These are phyloP conservation scores for Dysmachus trigonus DNA, from an alignment of 2,888 invertebrate species.

Conservation along the genomic window DNA sequence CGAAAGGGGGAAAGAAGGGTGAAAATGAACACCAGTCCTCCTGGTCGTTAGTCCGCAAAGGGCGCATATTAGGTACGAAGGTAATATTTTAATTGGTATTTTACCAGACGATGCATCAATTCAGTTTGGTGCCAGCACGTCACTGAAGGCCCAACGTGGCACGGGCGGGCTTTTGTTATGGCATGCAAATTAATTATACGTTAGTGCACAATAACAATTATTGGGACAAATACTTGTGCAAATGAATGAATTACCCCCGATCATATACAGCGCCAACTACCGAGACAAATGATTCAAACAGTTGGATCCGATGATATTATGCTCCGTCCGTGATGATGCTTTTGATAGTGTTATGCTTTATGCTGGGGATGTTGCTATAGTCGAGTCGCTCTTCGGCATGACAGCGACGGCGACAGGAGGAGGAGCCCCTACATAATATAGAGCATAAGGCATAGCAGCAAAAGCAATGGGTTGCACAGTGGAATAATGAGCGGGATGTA, in stretches of 20 bases:
- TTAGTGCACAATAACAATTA: conserved; percentile 24
- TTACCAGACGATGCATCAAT: conserved; percentile 17
- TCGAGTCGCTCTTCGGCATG: background rate
- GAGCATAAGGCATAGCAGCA: background rate
- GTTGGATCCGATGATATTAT: background rate
- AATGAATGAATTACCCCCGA: conserved; percentile 18
- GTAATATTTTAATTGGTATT: conserved; percentile 21
- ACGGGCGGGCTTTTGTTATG: background rate
- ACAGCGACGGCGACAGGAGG: background rate
- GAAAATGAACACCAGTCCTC: background rate
- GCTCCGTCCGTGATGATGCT: background rate
- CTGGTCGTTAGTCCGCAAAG: background rate
- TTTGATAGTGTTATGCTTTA: background rate
- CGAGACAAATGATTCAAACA: background rate
- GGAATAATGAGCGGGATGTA: background rate
- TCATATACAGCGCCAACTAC: background rate
- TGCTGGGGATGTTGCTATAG: background rate
- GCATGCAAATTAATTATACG: conserved; percentile 26
- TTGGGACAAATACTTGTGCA: conserved; percentile 27
- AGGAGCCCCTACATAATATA: too few species aligned
- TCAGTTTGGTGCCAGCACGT: background rate
- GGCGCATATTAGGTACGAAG: background rate
- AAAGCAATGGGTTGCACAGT: background rate
- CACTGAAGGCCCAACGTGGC: background rate
- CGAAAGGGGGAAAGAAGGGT: too few species aligned